Conservation (phyloP, 2,888 invertebrate species). For the Nemurella pictetii region DNA sequence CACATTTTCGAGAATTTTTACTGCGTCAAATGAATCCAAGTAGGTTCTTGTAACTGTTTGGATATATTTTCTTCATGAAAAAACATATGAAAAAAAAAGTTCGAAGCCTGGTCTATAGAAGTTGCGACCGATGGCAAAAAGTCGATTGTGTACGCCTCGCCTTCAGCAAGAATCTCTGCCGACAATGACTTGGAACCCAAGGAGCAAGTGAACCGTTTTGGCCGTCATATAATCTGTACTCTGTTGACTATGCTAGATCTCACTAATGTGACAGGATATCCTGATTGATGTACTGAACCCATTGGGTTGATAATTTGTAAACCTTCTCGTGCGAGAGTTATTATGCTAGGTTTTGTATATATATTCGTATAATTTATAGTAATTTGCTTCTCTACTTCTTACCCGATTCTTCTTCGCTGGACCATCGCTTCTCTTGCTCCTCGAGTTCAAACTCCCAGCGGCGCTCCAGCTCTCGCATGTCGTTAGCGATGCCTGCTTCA, state of each 20-base stretch:
- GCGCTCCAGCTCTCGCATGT: constrained; percentile 66
- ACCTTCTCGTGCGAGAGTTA: constrained; percentile 29
- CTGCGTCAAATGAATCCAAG: too few species aligned
- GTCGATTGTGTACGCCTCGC: background rate
- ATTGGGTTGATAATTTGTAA: constrained; percentile 49
- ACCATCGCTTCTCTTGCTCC: constrained; percentile 65
- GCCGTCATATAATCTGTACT: constrained; percentile 1
- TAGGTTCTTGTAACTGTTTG: too few species aligned
- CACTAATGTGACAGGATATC: constrained; percentile 41
- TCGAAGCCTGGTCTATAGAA: too few species aligned
- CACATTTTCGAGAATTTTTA: too few species aligned
- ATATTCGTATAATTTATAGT: background rate
- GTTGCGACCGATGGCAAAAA: background rate
- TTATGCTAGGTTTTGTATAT: background rate
- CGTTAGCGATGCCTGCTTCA: constrained; percentile 67
- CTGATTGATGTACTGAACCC: constrained; percentile 48
- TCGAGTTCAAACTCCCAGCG: constrained; percentile 69
- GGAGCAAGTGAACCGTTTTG: background rate
- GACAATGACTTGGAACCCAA: background rate
- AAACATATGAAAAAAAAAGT: too few species aligned
- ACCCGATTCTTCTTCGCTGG: constrained; percentile 59
- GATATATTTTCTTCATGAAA: too few species aligned
- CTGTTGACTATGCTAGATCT: constrained; percentile 27
- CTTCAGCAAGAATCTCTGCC: background rate
- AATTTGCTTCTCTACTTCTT: constrained; percentile 47